Conservation (phyloP, 53 echinoderm and acorn worm genomes). For the Holothuria leucospilota region DNA sequence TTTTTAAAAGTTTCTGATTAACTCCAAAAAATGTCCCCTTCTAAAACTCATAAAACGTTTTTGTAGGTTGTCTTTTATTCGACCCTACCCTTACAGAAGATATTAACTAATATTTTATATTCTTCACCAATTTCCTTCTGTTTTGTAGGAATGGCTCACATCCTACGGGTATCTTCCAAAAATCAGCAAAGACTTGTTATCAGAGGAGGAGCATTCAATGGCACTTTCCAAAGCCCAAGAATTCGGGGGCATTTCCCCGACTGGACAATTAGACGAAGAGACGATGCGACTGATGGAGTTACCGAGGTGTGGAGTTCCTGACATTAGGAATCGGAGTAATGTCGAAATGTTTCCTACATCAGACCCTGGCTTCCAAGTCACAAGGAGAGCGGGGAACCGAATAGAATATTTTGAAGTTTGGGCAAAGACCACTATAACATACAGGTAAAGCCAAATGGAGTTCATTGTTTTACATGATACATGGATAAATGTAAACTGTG, state of each 20-base stretch:
- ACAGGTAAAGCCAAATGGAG: neutral
- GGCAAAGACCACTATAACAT: neutral
- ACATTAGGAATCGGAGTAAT: slow-evolving; percentile 35
- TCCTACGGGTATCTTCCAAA: slow-evolving; percentile 74
- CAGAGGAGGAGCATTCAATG: slow-evolving; percentile 53
- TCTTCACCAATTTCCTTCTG: too few species aligned
- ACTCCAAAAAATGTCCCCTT: too few species aligned
- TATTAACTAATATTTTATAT: too few species aligned
- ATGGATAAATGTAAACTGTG: too few species aligned
- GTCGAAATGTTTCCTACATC: slow-evolving; percentile 10
- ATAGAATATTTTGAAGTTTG: slow-evolving; percentile 28
- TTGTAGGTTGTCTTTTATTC: too few species aligned
- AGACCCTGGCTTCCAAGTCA: slow-evolving; percentile 22
- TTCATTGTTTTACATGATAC: too few species aligned
- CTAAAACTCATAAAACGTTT: too few species aligned
- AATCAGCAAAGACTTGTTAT: slow-evolving; percentile 9
- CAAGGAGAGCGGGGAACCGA: neutral
- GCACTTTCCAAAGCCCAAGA: slow-evolving; percentile 71
- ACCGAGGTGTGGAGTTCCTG: slow-evolving; percentile 89
- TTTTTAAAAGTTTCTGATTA: too few species aligned
- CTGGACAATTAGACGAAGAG: slow-evolving; percentile 68
- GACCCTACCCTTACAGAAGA: too few species aligned
- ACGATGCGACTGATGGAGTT: slow-evolving; percentile 69
- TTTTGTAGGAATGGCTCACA: slow-evolving; percentile 65
- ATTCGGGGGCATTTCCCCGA: slow-evolving; percentile 62